Conservation (phyloP, 2,888 invertebrate species). For the Lycophotia porphyrea region DNA sequence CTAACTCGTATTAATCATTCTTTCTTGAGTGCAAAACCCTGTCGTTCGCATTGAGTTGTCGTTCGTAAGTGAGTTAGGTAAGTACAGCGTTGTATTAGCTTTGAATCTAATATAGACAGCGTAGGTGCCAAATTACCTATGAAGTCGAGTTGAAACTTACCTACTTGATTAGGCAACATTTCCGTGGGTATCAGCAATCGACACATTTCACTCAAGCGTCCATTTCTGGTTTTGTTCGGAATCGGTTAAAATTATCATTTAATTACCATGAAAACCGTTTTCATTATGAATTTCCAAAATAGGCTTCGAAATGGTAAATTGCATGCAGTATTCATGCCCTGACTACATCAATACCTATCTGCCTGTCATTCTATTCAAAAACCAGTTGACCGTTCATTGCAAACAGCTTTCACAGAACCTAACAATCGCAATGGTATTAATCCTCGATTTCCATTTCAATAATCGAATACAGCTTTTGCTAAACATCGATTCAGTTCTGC, state of each 20-base stretch:
- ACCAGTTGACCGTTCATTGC: conserved; percentile 48
- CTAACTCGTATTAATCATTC: conserved; percentile 82
- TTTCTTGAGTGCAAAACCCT: conserved; percentile 85
- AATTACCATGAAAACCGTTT: neutral
- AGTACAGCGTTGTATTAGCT: conserved; percentile 49
- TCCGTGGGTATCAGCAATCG: neutral
- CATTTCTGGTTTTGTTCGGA: neutral
- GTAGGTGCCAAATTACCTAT: conserved; percentile 16
- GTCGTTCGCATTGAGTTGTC: conserved; percentile 83
- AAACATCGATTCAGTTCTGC: conserved; percentile 64
- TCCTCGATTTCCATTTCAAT: conserved; percentile 68
- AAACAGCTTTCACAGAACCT: conserved; percentile 55
- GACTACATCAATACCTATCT: conserved; percentile 20
- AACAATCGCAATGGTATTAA: conserved; percentile 68
- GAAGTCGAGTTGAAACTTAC: conserved; percentile 24
- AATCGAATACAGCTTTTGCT: conserved; percentile 69
- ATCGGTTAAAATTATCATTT: neutral
- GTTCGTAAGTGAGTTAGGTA: conserved; percentile 67
- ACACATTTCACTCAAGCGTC: neutral
- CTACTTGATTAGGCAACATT: conserved; percentile 7
- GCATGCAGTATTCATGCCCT: conserved; percentile 7
- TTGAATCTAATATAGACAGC: conserved; percentile 52
- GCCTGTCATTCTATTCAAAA: conserved; percentile 30
- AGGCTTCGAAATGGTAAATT: conserved; percentile 16
- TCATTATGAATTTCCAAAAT: neutral